Conservation (phyloP, 2,113 vertebrate species). For the Dipodomys ordii region DNA sequence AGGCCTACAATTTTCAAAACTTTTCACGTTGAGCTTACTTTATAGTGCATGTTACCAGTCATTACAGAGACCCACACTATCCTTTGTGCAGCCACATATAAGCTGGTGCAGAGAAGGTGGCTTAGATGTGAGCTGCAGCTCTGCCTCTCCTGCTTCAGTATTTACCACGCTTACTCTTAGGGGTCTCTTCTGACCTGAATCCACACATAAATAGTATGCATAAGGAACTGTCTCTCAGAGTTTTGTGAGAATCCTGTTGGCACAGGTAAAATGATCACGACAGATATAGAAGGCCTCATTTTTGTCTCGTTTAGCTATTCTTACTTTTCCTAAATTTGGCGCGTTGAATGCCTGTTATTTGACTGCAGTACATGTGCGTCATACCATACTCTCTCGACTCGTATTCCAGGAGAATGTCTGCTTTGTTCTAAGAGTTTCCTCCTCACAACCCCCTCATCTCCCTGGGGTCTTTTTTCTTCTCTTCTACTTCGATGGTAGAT, state of each 20-base stretch:
- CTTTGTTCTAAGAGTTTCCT: background rate
- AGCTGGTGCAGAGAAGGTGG: background rate
- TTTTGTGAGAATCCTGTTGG: background rate
- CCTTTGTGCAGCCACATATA: background rate
- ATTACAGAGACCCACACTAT: background rate
- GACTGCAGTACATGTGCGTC: background rate
- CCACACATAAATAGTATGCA: background rate
- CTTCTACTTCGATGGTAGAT: too few relatives aligned
- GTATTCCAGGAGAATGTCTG: background rate
- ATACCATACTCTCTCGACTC: background rate
- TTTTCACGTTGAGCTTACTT: background rate
- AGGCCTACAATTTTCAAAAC: background rate
- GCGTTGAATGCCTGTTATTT: background rate
- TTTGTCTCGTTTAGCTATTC: background rate
- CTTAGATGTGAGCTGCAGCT: background rate
- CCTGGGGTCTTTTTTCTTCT: background rate
- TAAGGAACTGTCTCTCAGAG: too few relatives aligned
- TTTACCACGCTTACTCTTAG: background rate
- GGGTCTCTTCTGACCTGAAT: background rate
- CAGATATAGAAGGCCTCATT: too few relatives aligned
- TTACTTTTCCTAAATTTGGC: background rate
- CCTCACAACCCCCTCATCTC: background rate
- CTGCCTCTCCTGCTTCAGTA: background rate
- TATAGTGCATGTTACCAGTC: background rate
- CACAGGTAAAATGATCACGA: background rate